Evolutionary conservation across 2,888 invertebrate genomes (phyloP), one percentile per base, ranked within the genome.

Genomic region (Lamellibrachia satsuma): DNA sequence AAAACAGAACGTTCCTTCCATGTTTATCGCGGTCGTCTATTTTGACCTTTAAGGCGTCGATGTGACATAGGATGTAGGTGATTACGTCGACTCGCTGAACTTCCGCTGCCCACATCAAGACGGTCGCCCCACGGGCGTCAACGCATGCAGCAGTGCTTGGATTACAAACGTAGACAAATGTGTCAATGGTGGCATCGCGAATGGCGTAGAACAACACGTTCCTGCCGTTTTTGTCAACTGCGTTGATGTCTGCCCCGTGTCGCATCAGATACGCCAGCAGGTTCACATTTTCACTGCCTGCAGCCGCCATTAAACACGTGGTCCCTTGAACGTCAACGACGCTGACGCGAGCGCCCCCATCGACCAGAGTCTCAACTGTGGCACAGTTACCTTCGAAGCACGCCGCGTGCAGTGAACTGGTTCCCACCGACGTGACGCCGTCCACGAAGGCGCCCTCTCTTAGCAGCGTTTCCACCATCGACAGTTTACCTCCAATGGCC

Each of bases 181-280:
- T 93, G 52, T 94, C 93, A 52, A 93, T 75, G 4, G 92, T 52
- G 3, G 94, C 94, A 2, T 92, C 94, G 1, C 94, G 92, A 7
- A 93, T 93, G 11, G 93, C 92, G 93, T 94, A 94, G 91, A 94
- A 94, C 91, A 94, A 90, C 7, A 92, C 94, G 91, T 94, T 94
- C 22, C 94, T 90, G 3, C 94, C 94, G 27, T 94, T 93, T 22
- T 94, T 92, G 55, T 94, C 94, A 15, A 92, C 91, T 6, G 75
- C 52, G 15, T 93, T 92, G 27, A 93, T 11, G 90, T 93, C 93
- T 15, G 91, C 93, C 7, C 93, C 93, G 7, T 55, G 39, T 8
- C 92, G 55, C 39, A 94, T 92, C 6, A 94, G 92, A 60, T 92
- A 92, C 91, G 93, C 92, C 52, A 94, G 93, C 52, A 94, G 92